Conservation (phyloP, 64 coral and sea anemone species). For the Montipora capricornis region DNA sequence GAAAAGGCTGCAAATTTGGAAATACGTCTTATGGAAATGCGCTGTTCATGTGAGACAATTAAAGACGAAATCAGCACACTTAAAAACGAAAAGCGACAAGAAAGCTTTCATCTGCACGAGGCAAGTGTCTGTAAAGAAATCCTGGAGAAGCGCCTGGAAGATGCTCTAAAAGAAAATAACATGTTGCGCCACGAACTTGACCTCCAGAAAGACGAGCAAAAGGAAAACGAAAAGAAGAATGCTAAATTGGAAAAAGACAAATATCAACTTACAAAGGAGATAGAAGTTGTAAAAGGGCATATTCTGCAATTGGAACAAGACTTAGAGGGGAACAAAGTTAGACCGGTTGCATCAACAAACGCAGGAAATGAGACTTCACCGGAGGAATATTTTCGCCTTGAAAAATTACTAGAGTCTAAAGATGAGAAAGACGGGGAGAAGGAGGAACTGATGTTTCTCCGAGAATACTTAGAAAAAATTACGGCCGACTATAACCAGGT, state of each 20-base stretch:
- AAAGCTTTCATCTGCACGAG: constrained; percentile 74
- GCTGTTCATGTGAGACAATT: constrained; percentile 82
- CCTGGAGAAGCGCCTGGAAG: constrained; percentile 81
- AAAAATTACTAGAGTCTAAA: not conserved
- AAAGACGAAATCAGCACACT: constrained; percentile 68
- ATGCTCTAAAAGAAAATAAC: constrained; percentile 77
- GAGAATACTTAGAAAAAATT: not conserved
- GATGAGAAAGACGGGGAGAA: not conserved
- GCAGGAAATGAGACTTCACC: not conserved
- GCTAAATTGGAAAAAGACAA: constrained; percentile 48
- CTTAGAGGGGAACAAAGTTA: not conserved
- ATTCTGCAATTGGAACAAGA: not conserved
- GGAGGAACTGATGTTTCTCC: not conserved
- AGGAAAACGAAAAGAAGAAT: not conserved
- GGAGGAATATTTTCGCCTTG: not conserved
- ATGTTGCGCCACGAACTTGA: constrained; percentile 72
- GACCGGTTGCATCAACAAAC: not conserved
- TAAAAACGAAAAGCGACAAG: constrained; percentile 72
- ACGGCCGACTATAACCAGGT: not conserved
- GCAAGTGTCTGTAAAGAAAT: constrained; percentile 87
- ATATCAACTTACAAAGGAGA: constrained; percentile 13
- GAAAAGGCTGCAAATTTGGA: constrained; percentile 82
- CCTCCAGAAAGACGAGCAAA: constrained; percentile 48
- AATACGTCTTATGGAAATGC: constrained; percentile 88
- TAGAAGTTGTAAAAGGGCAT: not conserved